A percentile compares a stretch with the other conserved stretches of the same genome.
phyloP scores from a whole-genome alignment of 2,888 invertebrate genomes.

The Campaea margaritaria region DNA sequence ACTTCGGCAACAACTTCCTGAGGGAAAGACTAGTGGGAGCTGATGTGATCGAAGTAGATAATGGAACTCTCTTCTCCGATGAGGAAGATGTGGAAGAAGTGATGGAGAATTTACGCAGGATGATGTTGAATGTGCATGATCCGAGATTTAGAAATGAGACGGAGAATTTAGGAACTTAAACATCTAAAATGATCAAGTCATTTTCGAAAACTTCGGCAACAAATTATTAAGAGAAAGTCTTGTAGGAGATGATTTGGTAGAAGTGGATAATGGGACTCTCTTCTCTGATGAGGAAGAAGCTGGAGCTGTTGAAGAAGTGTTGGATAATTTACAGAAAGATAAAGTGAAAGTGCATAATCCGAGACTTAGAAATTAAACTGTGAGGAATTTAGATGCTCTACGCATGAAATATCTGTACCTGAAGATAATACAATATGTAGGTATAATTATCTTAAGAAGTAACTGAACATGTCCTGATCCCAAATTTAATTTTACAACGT shows the following conservation, averaged over 20 bases:
- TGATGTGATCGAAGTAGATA: slow-evolving; percentile 52
- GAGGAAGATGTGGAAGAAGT: slow-evolving; percentile 48
- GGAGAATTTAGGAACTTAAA: slow-evolving; percentile 35
- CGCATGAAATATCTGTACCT: too few species aligned
- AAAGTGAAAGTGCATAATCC: slow-evolving; percentile 54
- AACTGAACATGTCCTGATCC: too few species aligned
- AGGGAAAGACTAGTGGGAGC: slow-evolving; percentile 66
- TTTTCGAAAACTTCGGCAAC: slow-evolving; percentile 69
- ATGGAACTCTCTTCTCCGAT: slow-evolving; percentile 43
- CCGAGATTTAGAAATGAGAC: slow-evolving; percentile 36
- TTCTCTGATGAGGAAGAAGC: slow-evolving; percentile 40
- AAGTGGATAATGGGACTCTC: slow-evolving; percentile 48
- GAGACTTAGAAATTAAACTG: slow-evolving; percentile 22
- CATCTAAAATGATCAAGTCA: slow-evolving; percentile 73
- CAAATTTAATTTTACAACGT: too few species aligned
- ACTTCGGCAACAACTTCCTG: slow-evolving; percentile 68
- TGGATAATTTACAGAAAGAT: slow-evolving; percentile 41
- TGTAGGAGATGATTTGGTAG: slow-evolving; percentile 56
- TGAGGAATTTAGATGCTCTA: too few species aligned
- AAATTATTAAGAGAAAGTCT: slow-evolving; percentile 70
- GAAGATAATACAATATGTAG: too few species aligned
- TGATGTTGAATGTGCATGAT: slow-evolving; percentile 51
- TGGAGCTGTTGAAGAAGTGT: slow-evolving; percentile 47
- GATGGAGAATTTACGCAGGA: slow-evolving; percentile 41
- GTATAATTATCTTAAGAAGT: too few species aligned